These are phyloP conservation scores for Brassicogethes aeneus DNA, from an alignment of 2,888 invertebrate species.

Conservation along the genomic window DNA sequence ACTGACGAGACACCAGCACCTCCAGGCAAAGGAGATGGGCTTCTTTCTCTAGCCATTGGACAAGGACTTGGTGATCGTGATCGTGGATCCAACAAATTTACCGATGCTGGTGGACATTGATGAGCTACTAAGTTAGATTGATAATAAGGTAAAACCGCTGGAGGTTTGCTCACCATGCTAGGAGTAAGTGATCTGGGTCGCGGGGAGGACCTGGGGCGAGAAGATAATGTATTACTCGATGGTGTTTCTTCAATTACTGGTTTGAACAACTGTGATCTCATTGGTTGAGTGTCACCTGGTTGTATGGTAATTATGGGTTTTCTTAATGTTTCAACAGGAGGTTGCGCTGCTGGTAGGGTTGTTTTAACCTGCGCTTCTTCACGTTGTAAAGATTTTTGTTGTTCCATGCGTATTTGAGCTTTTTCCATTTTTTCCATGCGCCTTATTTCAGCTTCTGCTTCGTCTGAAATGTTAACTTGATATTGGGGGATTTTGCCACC, in stretches of 20 bases:
- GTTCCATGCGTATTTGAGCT: slow-evolving; percentile 20
- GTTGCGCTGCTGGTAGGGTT: slow-evolving; percentile 1
- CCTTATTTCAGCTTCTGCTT: slow-evolving; percentile 27
- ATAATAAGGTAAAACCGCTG: slow-evolving; percentile 67
- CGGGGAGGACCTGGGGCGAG: slow-evolving; percentile 35
- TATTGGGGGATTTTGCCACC: slow-evolving; percentile 56
- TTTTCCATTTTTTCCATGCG: slow-evolving; percentile 25
- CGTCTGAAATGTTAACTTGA: slow-evolving; percentile 48
- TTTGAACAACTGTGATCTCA: slow-evolving; percentile 46
- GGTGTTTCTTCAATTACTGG: slow-evolving; percentile 48
- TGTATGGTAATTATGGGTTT: slow-evolving; percentile 30
- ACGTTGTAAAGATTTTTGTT: slow-evolving; percentile 16
- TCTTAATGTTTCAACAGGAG: slow-evolving; percentile 12
- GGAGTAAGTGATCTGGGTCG: slow-evolving; percentile 56
- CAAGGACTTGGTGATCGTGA: slow-evolving; percentile 60
- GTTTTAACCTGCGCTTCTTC: slow-evolving; percentile 1
- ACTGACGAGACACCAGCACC: slow-evolving; percentile 30
- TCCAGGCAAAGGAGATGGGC: slow-evolving; percentile 31
- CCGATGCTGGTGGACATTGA: slow-evolving; percentile 51
- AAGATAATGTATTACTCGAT: background rate
- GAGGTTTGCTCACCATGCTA: slow-evolving; percentile 64
- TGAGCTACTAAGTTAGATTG: slow-evolving; percentile 69
- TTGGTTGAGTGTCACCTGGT: slow-evolving; percentile 33
- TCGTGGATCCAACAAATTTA: slow-evolving; percentile 51
- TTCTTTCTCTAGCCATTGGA: slow-evolving; percentile 32